phyloP scores from a whole-genome alignment of 2,797 vertebrate species.

The Salarias fasciatus region DNA sequence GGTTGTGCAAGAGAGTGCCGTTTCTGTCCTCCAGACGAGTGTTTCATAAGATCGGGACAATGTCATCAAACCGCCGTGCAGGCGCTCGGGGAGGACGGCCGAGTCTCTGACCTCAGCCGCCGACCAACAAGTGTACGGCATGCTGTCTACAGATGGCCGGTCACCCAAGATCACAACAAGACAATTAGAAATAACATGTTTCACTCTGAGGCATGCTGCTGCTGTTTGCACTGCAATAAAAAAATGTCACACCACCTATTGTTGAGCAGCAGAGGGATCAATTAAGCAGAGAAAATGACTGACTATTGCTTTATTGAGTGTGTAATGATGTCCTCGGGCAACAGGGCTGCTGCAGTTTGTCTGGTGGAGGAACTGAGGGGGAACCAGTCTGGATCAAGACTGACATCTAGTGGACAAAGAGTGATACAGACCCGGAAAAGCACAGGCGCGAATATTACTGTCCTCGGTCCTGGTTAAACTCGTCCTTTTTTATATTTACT shows the following conservation, averaged over 20 bases:
- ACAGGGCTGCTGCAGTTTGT: slow-evolving; percentile 32
- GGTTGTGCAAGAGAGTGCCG: slow-evolving; percentile 50
- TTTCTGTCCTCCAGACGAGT: slow-evolving; percentile 40
- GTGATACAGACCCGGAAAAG: background rate
- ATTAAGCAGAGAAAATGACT: slow-evolving; percentile 79
- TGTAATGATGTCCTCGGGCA: slow-evolving; percentile 75
- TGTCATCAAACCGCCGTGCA: slow-evolving; percentile 37
- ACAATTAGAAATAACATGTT: slow-evolving; percentile 57
- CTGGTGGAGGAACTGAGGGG: background rate
- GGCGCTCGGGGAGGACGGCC: slow-evolving; percentile 29
- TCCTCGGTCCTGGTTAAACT: no score
- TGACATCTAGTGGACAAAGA: slow-evolving; percentile 68
- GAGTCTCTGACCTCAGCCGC: slow-evolving; percentile 52
- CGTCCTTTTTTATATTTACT: no score
- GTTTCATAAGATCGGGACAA: slow-evolving; percentile 59
- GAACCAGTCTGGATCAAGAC: slow-evolving; percentile 21
- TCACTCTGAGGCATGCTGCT: slow-evolving; percentile 50
- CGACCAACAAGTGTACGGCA: slow-evolving; percentile 64
- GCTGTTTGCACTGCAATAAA: slow-evolving; percentile 51
- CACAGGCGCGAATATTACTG: no score
- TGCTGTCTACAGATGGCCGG: slow-evolving; percentile 66
- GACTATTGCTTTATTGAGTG: slow-evolving; percentile 82
- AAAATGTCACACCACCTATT: slow-evolving; percentile 58
- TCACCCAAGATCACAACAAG: slow-evolving; percentile 48
- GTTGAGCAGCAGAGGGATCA: slow-evolving; percentile 75